Conservation (phyloP, 2,888 invertebrate genomes). For the Altica lythri region DNA sequence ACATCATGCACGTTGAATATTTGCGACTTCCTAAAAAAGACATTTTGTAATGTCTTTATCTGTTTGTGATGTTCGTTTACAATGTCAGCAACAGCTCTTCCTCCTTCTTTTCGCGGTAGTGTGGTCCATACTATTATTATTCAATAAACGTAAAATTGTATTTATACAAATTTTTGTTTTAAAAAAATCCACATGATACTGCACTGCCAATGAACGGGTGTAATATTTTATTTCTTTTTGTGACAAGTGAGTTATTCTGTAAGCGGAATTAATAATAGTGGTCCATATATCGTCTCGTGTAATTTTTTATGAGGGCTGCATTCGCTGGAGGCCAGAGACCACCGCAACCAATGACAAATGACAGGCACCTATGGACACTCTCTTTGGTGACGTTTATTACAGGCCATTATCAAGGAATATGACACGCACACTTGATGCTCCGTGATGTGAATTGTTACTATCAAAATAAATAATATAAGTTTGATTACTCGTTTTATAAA, state of each 20-base stretch:
- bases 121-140: too few species aligned
- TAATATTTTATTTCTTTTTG: conserved; percentile 32
- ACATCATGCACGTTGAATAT: too few species aligned
- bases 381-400: conserved; percentile 18
- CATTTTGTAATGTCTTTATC: too few species aligned
- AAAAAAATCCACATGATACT: neutral
- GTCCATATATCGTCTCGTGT: conserved; percentile 35
- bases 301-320: conserved; percentile 39
- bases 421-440: conserved; percentile 11
- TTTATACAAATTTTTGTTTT: too few species aligned
- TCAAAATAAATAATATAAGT: too few species aligned
- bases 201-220: neutral
- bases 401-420: conserved; percentile 14
- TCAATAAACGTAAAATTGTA: too few species aligned
- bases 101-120: too few species aligned
- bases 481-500: too few species aligned
- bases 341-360: conserved; percentile 27
- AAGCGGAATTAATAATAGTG: conserved; percentile 37
- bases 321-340: conserved; percentile 23
- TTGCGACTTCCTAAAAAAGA: too few species aligned
- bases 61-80: too few species aligned
- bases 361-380: conserved; percentile 27
- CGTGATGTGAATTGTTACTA: neutral
- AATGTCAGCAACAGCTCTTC: too few species aligned
- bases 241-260: conserved; percentile 38